A percentile compares a stretch with the other conserved stretches of the same genome.
Evolutionary conservation across 2,888 invertebrate genomes (phyloP).

Genomic region (Epistrophella euchroma): DNA sequence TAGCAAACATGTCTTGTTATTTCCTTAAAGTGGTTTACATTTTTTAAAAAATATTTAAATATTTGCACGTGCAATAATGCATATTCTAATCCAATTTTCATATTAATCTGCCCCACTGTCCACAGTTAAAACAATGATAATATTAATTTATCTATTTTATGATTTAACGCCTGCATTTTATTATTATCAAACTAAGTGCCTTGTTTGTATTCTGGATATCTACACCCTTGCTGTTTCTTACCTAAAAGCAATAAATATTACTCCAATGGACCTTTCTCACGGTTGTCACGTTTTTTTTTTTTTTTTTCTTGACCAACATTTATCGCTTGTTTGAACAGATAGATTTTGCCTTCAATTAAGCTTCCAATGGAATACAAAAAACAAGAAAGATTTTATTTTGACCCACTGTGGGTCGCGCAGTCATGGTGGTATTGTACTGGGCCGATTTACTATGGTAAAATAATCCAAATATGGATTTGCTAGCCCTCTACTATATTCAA

Average conservation of each 20-base stretch:
- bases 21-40: too few species aligned
- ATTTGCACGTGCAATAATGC: too few species aligned
- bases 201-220: constrained; percentile 5
- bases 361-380: constrained; percentile 25
- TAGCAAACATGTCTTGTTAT: too few species aligned
- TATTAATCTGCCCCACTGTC: background rate
- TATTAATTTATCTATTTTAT: constrained; percentile 54
- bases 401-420: constrained; percentile 54
- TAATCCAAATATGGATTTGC: constrained; percentile 67
- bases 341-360: constrained; percentile 64
- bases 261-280: constrained; percentile 59
- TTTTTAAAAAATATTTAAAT: too few species aligned
- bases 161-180: constrained; percentile 61
- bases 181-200: constrained; percentile 48
- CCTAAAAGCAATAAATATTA: background rate
- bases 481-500: constrained; percentile 19
- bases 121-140: constrained; percentile 33
- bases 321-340: constrained; percentile 35
- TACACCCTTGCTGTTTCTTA: background rate
- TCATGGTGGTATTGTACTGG: background rate
- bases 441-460: constrained; percentile 3
- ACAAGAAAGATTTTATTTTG: constrained; percentile 18
- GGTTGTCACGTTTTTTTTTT: constrained; percentile 65
- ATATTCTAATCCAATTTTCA: background rate
- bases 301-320: constrained; percentile 30